Evolutionary conservation across 2,797 vertebrate species (phyloP), one percentile per base, ranked within the genome.

Genomic region (Chrosomus eos): DNA sequence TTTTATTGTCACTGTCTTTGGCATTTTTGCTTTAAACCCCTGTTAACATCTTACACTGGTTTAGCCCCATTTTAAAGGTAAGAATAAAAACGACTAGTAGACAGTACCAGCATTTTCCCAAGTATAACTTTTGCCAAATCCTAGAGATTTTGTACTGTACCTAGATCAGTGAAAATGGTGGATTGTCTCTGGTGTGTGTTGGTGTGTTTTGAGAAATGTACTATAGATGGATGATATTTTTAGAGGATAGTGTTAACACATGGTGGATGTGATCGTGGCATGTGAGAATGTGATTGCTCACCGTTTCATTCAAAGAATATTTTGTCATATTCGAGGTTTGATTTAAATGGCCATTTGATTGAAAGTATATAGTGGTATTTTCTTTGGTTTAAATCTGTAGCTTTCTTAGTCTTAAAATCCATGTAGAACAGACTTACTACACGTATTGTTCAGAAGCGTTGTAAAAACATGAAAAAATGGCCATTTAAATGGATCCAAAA

Each of bases 331-430:
- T 64, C 21, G 16, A 62, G 62, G 77, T 87, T 88, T 66, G 51
- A 84, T 87, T 87, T 87, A 84, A 83, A 87, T 85, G 83, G 86
- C 70, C 71, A 80, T 72, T 84, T n/a, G 16, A 60, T 3, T 80
- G 18, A 26, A 72, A 77, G 38, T 13, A 40, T 18, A 62, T 43
- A 1, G 5, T 28, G 55, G 3, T n/a, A 10, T 8, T 33, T 14
- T 72, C 7, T 55, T 36, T 40, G 23, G 28, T 51, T 51, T 55
- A 51, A 67, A 70, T 55, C 33, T 80, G 26, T 67, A 18, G 1
- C 38, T 62, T 62, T 72, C n/a, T 36, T 60, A 68, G 19, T 14
- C 21, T n/a, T 21, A 36, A 36, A 75, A 64, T 43, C 5, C 1
- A 1, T 10, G 13, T 53, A 68, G 10, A 73, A 74, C 40, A 3